These are phyloP conservation scores for Lasioglossum morio DNA, from an alignment of 2,888 invertebrate genomes.

Conservation along the genomic window DNA sequence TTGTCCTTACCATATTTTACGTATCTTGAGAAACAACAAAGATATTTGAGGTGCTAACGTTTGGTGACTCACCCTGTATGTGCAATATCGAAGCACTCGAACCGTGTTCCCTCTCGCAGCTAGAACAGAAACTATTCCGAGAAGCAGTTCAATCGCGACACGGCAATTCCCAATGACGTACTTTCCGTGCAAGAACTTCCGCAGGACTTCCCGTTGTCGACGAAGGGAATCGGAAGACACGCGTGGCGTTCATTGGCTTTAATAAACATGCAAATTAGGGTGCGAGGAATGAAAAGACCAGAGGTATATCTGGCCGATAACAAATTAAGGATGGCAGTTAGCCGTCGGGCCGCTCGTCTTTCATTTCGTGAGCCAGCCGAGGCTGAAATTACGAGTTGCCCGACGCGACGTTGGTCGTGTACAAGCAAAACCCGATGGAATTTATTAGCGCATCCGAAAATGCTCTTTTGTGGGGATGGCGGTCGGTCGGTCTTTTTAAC, in stretches of 20 bases:
- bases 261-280: conserved; percentile 60
- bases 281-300: conserved; percentile 22
- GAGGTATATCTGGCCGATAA: conserved; percentile 48
- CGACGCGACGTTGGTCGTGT: conserved; percentile 22
- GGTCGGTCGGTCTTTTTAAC: conserved; percentile 54
- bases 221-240: conserved; percentile 20
- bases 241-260: conserved; percentile 39
- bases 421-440: conserved; percentile 34
- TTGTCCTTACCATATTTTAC: too few relatives aligned
- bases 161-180: conserved; percentile 16
- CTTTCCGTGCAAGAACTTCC: not conserved
- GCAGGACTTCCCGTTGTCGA: not conserved
- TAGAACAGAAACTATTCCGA: not conserved
- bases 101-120: not conserved
- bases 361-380: conserved; percentile 54
- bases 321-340: conserved; percentile 37
- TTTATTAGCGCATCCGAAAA: conserved; percentile 44
- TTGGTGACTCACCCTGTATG: too few relatives aligned
- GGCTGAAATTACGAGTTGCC: conserved; percentile 50
- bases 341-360: conserved; percentile 21
- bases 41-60: too few relatives aligned
- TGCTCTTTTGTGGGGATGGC: conserved; percentile 32
- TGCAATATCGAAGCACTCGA: not conserved
- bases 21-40: too few relatives aligned
- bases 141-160: not conserved